Base-by-base conservation (phyloP, 2,888 invertebrate genomes). In the Sphaeridia pumilis region DNA sequence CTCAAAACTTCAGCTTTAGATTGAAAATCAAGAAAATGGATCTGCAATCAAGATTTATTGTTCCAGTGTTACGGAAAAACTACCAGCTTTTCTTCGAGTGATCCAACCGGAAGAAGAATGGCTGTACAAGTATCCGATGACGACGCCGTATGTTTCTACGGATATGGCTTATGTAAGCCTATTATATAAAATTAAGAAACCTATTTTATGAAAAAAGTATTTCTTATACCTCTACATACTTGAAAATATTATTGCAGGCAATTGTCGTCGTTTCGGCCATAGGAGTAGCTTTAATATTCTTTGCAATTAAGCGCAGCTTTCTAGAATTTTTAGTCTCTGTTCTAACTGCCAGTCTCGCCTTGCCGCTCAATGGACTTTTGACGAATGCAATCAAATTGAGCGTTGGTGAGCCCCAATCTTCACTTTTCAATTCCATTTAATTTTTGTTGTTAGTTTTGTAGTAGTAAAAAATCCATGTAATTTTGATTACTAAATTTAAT, bases 81-180 rank as follows among this genome's bases (percentile, higher is more conserved):
- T 78, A 67, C 71, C 76, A 12, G 83, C 88, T 0, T 87, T 85
- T 67, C 74, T 76, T 41, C 75, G 88, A 41, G 77, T 81, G 65
- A 85, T 89, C 58, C 83, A 83, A 44, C 77, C 79, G 2, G 79
- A 82, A 49, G 87, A 88, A 66, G 67, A 85, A 55, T 86, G 87
- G 79, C 72, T 83, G 4, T 87, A 86, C 67, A 81, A 81, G 68
- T 85, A 85, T 70, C 89, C 89, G 0, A 74, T 78, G 10, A 77
- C 78, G 4, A 76, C 78, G 4, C 82, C 84, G 26, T 83, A 80
- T 64, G 81, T 88, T 7, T 78, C 84, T 0, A 78, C 80, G 0
- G 72, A 74, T 0, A 69, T 75, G 48, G 71, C 88, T 58, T 82
- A 85, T 78, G 76, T 76, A 69, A 65, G 34, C 24, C n/a, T n/a